These are phyloP conservation scores for Anguilla pacifica DNA, from an alignment of 2,797 vertebrate species.

Conservation along the genomic window DNA sequence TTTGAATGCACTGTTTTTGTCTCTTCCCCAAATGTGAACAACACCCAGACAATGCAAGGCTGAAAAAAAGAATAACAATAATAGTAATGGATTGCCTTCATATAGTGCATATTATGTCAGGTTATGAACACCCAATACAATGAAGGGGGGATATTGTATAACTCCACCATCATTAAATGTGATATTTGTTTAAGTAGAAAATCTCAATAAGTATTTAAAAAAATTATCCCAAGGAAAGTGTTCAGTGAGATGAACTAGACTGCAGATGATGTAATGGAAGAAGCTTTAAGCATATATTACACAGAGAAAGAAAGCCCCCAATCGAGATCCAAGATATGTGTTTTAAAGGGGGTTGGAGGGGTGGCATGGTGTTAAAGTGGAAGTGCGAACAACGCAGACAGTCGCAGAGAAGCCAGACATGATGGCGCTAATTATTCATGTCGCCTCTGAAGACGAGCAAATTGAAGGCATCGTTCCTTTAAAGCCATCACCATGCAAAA, in stretches of 20 bases:
- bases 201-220: not conserved
- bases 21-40: not conserved
- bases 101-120: not conserved
- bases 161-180: not conserved
- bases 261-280: not conserved
- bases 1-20: not conserved
- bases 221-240: not conserved
- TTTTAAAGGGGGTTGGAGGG: conserved; percentile 1
- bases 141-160: not conserved
- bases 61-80: not conserved
- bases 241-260: not conserved
- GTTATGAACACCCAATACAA: not conserved
- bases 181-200: not conserved
- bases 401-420: conserved; percentile 37
- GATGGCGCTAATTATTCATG: conserved; percentile 70
- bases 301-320: not conserved
- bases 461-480: conserved; percentile 72
- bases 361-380: not conserved
- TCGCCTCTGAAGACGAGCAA: conserved; percentile 70
- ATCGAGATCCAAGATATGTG: not conserved
- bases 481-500: conserved; percentile 74
- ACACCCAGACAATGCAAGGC: not conserved
- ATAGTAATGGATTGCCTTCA: not conserved
- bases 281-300: not conserved
- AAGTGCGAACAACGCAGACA: conserved; percentile 38